Evolutionary conservation across 2,113 vertebrate genomes (phyloP), one percentile per base, ranked within the genome.

Genomic region (Odobenus rosmarus): DNA sequence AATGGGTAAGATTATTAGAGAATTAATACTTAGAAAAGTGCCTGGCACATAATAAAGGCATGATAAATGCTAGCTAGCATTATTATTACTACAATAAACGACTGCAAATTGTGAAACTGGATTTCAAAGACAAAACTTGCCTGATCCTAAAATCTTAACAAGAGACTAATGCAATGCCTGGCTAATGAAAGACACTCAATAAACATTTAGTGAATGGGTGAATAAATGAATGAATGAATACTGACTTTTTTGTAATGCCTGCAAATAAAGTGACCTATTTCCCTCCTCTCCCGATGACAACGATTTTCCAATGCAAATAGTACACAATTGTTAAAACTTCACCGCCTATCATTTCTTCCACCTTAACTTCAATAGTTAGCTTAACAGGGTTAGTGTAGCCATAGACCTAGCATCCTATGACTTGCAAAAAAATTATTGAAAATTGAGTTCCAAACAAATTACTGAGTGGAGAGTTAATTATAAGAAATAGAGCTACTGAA

Each of bases 401-500:
- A 36, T 21, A 93, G 72, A 86, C 28, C 4, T 31, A 53, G 26
- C 69, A 90, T 62, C 24, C 57, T 92, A 81, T 90, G 92, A 88
- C 93, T 96, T 96, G 71, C 87, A 97, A 90, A 97, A 82, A 69
- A 87, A 51, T 31, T 79, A 95, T 88, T 98, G 85, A 82, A 96
- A 96, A 96, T 31, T 89, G 61, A 96, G 80, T 96, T 90, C 93
- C 77, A 96, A 95, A 90, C 84, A 96, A 97, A 98, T 96, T 95
- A 95, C 95, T 96, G 95, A 97, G 33, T 88, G 90, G 84, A 89
- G 85, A 72, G 92, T 96, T 97, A 96, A 96, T 96, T 98, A 96
- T 96, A 96, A 95, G 76, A 94, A 97, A 92, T 57, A 94, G 53
- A 97, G 97, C 96, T 95, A 96, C 61, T 1, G 21, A 96, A 95